A percentile compares a stretch with the other conserved stretches of the same genome.
phyloP scores from a whole-genome alignment of 2,113 vertebrate species.

The Odontesthes bonariensis region DNA sequence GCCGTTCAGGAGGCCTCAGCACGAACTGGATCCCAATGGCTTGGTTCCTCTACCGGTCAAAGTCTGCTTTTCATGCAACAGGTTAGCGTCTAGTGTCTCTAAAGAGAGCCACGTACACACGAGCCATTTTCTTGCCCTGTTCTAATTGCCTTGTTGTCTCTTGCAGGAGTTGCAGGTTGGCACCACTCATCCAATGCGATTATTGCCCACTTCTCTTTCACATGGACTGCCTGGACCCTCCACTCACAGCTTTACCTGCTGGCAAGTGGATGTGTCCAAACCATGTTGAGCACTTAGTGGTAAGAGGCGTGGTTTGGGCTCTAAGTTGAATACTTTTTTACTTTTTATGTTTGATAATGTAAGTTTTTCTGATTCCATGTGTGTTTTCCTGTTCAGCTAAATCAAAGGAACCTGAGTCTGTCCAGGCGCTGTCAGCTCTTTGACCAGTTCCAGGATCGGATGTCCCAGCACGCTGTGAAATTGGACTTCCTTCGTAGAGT shows the following conservation, averaged over 20 bases:
- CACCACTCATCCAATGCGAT: constrained; percentile 97
- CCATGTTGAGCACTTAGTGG: constrained; percentile 96
- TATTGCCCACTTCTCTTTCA: constrained; percentile 98
- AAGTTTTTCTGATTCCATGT: neutral
- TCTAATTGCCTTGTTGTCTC: constrained; percentile 1
- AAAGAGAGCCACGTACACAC: neutral
- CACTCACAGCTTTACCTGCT: constrained; percentile 95
- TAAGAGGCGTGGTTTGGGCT: constrained; percentile 72
- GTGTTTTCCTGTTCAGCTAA: constrained; percentile 85
- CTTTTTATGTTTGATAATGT: neutral
- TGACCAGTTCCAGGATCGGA: constrained; percentile 96
- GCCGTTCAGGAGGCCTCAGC: constrained; percentile 94
- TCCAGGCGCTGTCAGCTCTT: constrained; percentile 98
- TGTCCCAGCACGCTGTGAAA: constrained; percentile 97
- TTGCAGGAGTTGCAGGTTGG: constrained; percentile 94
- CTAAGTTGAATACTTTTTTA: neutral
- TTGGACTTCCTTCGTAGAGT: constrained; percentile 95
- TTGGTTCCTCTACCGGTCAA: constrained; percentile 95
- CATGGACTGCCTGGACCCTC: constrained; percentile 98
- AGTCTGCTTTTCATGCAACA: constrained; percentile 97
- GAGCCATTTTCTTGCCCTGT: no score
- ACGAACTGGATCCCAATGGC: constrained; percentile 95
- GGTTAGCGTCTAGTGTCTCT: constrained; percentile 73
- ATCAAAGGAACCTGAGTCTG: constrained; percentile 94
- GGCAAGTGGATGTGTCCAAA: constrained; percentile 99